Evolutionary conservation across 2,797 vertebrate genomes (phyloP), one percentile per base, ranked within the genome.

Genomic region (Pipistrellus kuhlii): DNA sequence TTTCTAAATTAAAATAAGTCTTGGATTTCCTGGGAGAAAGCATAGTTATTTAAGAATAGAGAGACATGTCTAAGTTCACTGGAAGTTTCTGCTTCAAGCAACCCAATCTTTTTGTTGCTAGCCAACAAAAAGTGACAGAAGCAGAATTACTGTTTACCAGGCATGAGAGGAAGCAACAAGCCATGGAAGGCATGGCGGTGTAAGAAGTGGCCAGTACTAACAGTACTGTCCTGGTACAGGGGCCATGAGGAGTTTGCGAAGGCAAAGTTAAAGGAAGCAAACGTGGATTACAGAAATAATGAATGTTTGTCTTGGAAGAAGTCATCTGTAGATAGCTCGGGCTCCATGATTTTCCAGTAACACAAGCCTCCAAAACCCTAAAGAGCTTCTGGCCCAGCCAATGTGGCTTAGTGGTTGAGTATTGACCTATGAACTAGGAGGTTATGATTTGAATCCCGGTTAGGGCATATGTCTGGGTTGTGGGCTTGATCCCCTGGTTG

Each of bases 1-100:
- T 84, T 72, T 57, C 46, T 73, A 72, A 76, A 84, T 48, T 76
- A 57, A 92, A 90, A 81, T 75, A 57, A 82, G 27, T 21, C 78
- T 62, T 76, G 41, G 71, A 66, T 80, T 23, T 17, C 71, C 51
- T 57, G 53, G n/a, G 27, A 77, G 71, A 30, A 75, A 90, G 62
- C 35, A 32, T 23, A 35, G 8, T 27, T 91, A 88, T 27, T 57
- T 75, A 71, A 71, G 55, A 48, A 78, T 88, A 76, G n/a, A 30
- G n/a, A 77, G 32, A 64, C 6, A 8, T 0, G 2, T 32, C 48
- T 73, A 38, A 78, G 35, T 14, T 4, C 68, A 10, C 66, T 85
- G 75, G 32, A 88, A 81, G 15, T 75, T 64, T 23, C 8, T 14
- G n/a, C 72, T 92, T 69, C 51, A 20, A 88, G 38, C 10, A 91